phyloP scores from a whole-genome alignment of 2,888 invertebrate genomes.

The Ormyrus pomaceus region DNA sequence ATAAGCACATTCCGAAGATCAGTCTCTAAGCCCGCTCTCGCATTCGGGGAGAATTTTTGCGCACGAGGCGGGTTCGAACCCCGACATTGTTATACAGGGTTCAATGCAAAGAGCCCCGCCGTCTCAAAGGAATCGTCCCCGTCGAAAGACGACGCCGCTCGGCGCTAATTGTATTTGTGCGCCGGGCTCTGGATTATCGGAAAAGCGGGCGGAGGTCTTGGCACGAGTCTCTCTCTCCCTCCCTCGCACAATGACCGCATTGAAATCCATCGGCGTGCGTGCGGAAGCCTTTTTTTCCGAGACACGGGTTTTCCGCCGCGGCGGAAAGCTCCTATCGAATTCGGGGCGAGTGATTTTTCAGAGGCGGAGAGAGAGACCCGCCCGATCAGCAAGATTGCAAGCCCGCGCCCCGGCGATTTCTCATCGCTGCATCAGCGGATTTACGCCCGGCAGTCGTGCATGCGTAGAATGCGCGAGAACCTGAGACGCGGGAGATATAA shows the following conservation, averaged over 20 bases:
- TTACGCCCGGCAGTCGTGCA: neutral
- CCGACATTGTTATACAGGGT: neutral
- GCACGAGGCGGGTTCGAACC: slow-evolving; percentile 1
- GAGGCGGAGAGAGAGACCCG: slow-evolving; percentile 4
- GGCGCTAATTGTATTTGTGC: slow-evolving; percentile 47
- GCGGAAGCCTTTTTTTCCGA: neutral
- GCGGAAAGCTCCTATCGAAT: slow-evolving; percentile 33
- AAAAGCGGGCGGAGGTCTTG: slow-evolving; percentile 9
- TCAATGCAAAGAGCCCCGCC: too few relatives aligned
- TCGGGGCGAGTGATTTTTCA: slow-evolving; percentile 29
- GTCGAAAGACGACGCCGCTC: neutral
- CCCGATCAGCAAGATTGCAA: slow-evolving; percentile 47
- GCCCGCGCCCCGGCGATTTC: slow-evolving; percentile 29
- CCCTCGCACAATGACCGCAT: neutral
- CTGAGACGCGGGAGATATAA: slow-evolving; percentile 1
- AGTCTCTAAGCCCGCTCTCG: neutral
- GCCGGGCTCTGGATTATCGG: slow-evolving; percentile 23
- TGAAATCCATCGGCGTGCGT: slow-evolving; percentile 19
- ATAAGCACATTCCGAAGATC: too few relatives aligned
- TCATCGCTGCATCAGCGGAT: slow-evolving; percentile 47
- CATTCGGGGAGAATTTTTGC: neutral
- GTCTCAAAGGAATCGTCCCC: too few relatives aligned
- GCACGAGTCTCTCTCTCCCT: neutral
- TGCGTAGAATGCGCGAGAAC: neutral
- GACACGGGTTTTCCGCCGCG: too few relatives aligned